Base-by-base conservation (phyloP, 1,140 invertebrate genomes). In the Pseudomyrmex concolor region DNA sequence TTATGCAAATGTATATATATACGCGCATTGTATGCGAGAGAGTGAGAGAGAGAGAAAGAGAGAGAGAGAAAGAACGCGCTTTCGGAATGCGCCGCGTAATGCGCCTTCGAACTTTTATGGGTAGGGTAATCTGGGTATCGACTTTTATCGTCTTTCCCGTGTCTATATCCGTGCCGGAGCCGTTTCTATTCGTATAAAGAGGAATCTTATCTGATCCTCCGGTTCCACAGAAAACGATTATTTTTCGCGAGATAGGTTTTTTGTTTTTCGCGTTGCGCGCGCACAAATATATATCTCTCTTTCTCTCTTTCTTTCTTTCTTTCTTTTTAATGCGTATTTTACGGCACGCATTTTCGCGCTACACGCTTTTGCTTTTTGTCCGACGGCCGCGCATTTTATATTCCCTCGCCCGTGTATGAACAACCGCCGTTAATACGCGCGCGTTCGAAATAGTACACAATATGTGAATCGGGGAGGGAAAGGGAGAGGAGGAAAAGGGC, bases 301-400 rank as follows among this genome's bases (percentile, higher is more conserved):
- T 13, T 80, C 62, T 68, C 77, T 88, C 48, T 19, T 12, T 67
- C 15, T 34, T 34, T 34, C 34, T 19, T 17, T 67, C 9, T 45
- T 77, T 15, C n/a, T 80, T 67, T 68, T 86, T 86, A 86, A 84
- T 84, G 59, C 9, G 70, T 60, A 84, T 80, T 86, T 89, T 89
- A 89, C 77, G 59, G 13, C 25, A 43, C 64, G 67, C 84, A 84
- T 89, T 89, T 86, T 84, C 62, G 63, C 60, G 82, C 57, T 86
- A 84, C 84, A 89, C 45, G 84, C 72, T 89, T 89, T 86, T 86
- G 81, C 88, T 89, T 84, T 89, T 89, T 88, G 84, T 89, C 86
- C 74, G 71, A 73, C 82, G 63, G 59, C 64, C 63, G 74, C 67
- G 54, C 34, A 83, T 86, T 89, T 89, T 82, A 82, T 71, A 78